Conservation (phyloP, 1,140 invertebrate species). For the Drosophila aff. region DNA sequence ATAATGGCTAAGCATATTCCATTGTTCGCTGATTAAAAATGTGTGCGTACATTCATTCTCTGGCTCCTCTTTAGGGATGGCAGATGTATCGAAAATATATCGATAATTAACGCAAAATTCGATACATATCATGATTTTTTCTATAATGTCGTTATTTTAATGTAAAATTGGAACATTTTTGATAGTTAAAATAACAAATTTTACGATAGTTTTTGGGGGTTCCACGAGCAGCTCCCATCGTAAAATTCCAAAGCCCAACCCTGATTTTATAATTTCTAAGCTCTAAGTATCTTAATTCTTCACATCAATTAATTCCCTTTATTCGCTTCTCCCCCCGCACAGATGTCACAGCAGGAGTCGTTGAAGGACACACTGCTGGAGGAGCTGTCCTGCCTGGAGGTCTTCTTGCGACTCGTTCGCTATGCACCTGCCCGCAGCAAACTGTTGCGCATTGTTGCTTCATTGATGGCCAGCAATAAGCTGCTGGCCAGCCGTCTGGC, state of each 20-base stretch:
- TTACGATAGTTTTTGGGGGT: neutral
- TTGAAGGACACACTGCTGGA: constrained; percentile 87
- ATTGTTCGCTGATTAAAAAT: constrained; percentile 35
- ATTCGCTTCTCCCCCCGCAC: constrained; percentile 33
- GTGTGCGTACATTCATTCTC: neutral
- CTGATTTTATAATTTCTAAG: too few relatives aligned
- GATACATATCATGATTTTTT: neutral
- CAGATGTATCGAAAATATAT: neutral
- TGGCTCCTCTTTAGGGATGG: neutral
- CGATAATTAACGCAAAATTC: neutral
- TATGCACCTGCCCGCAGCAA: constrained; percentile 89
- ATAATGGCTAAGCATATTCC: constrained; percentile 54
- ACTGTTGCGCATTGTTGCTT: constrained; percentile 89
- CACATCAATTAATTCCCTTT: neutral
- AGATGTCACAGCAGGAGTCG: constrained; percentile 88
- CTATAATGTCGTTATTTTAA: neutral
- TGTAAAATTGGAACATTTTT: neutral
- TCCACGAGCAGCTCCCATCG: too few relatives aligned
- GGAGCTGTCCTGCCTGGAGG: constrained; percentile 90
- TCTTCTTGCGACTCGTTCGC: constrained; percentile 90
- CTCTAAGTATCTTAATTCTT: neutral
- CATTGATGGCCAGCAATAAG: constrained; percentile 81
- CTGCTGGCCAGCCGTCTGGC: constrained; percentile 59
- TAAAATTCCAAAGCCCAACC: neutral
- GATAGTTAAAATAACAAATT: neutral